Percentiles rank a stretch among this genome's conserved stretches.
phyloP scores from a whole-genome alignment of 2,797 vertebrate genomes.

The Myiothlypis coronata region DNA sequence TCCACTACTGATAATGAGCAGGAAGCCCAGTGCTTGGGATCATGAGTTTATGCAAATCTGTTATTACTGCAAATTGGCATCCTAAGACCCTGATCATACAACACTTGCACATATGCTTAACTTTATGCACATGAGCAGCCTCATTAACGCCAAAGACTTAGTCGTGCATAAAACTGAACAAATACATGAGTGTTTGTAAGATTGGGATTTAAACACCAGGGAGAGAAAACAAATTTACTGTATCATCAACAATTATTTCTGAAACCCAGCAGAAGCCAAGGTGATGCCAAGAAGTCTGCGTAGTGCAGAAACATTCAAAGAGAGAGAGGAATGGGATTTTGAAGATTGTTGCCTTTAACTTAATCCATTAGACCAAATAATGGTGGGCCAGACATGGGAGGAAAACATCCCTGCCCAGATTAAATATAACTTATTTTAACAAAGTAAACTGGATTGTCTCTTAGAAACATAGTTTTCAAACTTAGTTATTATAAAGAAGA shows the following conservation, averaged over 20 bases:
- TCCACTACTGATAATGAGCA: slow-evolving; percentile 24
- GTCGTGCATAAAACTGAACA: slow-evolving; percentile 54
- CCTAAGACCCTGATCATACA: slow-evolving; percentile 53
- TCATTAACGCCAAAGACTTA: slow-evolving; percentile 46
- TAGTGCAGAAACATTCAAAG: neutral
- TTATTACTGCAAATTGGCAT: slow-evolving; percentile 62
- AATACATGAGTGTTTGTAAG: slow-evolving; percentile 32
- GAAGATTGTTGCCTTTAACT: neutral
- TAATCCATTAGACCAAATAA: neutral
- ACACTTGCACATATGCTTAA: slow-evolving; percentile 57
- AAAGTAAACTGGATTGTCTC: neutral
- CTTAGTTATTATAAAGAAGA: neutral
- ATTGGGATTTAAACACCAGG: slow-evolving; percentile 57
- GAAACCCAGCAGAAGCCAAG: slow-evolving; percentile 38
- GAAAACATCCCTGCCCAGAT: neutral
- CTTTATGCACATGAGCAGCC: slow-evolving; percentile 61
- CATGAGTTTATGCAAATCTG: slow-evolving; percentile 49
- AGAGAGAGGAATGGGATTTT: neutral
- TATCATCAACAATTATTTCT: slow-evolving; percentile 68
- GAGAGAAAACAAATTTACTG: slow-evolving; percentile 62
- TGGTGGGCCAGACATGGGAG: neutral
- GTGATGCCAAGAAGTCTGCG: slow-evolving; percentile 22
- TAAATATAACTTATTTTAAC: neutral
- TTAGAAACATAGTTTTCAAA: neutral
- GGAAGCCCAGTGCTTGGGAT: slow-evolving; percentile 5